A percentile compares a stretch with the other conserved stretches of the same genome.
These are phyloP conservation scores for Hyles lineata DNA, from an alignment of 2,888 invertebrate genomes.

Conservation along the genomic window DNA sequence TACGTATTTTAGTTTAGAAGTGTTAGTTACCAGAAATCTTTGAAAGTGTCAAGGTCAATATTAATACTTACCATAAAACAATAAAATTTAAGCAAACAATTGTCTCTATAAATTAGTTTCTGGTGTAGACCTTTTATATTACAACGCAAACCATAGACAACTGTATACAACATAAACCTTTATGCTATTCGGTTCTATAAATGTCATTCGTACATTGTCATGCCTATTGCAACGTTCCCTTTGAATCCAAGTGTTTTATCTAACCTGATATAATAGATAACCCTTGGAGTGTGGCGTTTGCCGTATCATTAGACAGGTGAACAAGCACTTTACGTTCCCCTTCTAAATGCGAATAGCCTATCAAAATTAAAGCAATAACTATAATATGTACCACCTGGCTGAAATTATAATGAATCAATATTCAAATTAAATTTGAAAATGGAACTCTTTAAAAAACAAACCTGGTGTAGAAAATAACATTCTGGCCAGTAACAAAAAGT, in stretches of 20 bases:
- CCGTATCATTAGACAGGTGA: slow-evolving; percentile 9
- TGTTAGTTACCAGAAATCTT: neutral
- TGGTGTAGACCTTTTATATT: slow-evolving; percentile 8
- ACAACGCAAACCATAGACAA: slow-evolving; percentile 14
- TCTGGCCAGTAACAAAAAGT: slow-evolving; percentile 1
- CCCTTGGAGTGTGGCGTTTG: slow-evolving; percentile 10
- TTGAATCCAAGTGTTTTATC: slow-evolving; percentile 26
- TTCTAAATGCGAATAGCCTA: neutral
- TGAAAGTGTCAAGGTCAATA: neutral
- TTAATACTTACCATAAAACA: neutral
- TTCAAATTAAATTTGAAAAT: neutral
- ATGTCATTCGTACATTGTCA: slow-evolving; percentile 22
- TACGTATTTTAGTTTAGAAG: neutral
- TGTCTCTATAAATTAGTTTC: neutral
- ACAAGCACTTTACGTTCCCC: slow-evolving; percentile 6
- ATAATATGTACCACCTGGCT: too few relatives aligned
- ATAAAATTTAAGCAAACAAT: neutral
- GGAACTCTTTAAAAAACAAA: neutral
- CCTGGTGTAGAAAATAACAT: neutral
- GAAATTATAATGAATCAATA: neutral
- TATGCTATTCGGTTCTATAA: slow-evolving; percentile 17
- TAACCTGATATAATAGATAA: slow-evolving; percentile 25
- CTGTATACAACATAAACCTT: slow-evolving; percentile 23
- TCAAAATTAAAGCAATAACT: too few relatives aligned
- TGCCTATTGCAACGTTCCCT: slow-evolving; percentile 18